These are phyloP conservation scores for Pristionchus japonicus DNA, from an alignment of 2,888 invertebrate species.

Conservation along the genomic window DNA sequence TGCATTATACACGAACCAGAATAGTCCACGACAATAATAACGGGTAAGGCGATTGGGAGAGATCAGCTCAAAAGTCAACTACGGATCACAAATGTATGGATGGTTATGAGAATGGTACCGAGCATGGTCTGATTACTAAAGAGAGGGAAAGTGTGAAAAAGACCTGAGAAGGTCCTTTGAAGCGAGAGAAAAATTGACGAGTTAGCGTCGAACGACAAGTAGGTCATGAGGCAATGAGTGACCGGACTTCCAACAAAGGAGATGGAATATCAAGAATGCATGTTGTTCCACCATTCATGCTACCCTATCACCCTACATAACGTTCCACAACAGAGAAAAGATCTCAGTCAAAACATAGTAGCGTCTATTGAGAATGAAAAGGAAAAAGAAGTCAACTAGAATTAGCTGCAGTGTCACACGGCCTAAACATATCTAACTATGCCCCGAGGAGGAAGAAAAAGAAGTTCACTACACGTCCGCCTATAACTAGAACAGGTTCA, in stretches of 20 bases:
- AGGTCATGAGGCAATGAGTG: constrained; percentile 46
- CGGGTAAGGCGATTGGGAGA: constrained; percentile 3
- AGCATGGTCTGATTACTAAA: background rate
- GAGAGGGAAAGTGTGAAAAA: constrained; percentile 26
- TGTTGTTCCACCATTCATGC: background rate
- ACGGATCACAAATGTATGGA: background rate
- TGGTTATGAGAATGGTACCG: background rate
- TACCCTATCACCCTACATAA: background rate
- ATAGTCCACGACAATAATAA: constrained; percentile 6
- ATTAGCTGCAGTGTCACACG: background rate
- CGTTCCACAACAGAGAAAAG: background rate
- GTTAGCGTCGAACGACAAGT: constrained; percentile 21
- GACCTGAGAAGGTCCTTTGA: constrained; percentile 6
- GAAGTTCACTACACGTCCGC: constrained; percentile 14
- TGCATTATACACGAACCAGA: background rate
- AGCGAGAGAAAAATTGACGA: constrained; percentile 1
- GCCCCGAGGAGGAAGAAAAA: background rate
- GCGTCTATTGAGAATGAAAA: background rate
- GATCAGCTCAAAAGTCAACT: background rate
- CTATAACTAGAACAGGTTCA: constrained; percentile 36
- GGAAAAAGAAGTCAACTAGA: background rate
- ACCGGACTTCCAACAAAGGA: constrained; percentile 24
- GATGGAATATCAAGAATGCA: constrained; percentile 19
- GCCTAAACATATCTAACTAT: background rate
- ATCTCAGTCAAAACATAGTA: background rate